Evolutionary conservation across 2,888 invertebrate species (phyloP), one percentile per base, ranked within the genome.

Genomic region (Empis livida): DNA sequence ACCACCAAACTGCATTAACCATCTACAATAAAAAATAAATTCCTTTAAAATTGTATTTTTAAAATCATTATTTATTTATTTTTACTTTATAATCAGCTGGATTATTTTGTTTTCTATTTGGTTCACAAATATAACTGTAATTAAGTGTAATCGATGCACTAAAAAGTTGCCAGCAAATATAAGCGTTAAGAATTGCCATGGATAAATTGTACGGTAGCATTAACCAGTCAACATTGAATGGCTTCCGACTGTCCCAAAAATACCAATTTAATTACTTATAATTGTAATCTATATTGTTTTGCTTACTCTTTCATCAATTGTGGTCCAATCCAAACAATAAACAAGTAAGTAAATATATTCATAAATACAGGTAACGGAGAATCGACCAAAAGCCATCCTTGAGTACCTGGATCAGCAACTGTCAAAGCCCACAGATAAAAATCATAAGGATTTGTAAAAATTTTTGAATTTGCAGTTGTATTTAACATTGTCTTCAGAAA

Each of bases 1-100:
- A 95, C 89, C 89, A 90, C 93, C 93, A 94, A 13, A 93, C 84
- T 1, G 90, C 92, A 59, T 83, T 79, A 3, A 90, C 84, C 71
- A 95, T 88, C 92, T 93, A 70, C 30, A 73, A n/a, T n/a, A n/a
- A n/a, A n/a, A 71, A 41, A 43, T 45, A 35, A 44, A 38, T 38
- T 15, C 39, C 40, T 39, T 32, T 11, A 23, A 30, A 41, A 37
- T 53, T 32, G 32, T 13, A 32, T 13, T 11, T 38, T 11, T 38
- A n/a, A n/a, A n/a, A n/a, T n/a, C n/a, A n/a, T 38, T 3, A 38
- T 16, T 14, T 14, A 38, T 5, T 38, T 14, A 15, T 16, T 76
- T n/a, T n/a, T n/a, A n/a, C n/a, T n/a, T 88, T 82, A 50, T 91
- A 62, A 64, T 92, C 89, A 62, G 86, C 81, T 0, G 84, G 80